Base-by-base conservation (phyloP, 1,140 invertebrate species). In the Trachymyrmex cornetzi region DNA sequence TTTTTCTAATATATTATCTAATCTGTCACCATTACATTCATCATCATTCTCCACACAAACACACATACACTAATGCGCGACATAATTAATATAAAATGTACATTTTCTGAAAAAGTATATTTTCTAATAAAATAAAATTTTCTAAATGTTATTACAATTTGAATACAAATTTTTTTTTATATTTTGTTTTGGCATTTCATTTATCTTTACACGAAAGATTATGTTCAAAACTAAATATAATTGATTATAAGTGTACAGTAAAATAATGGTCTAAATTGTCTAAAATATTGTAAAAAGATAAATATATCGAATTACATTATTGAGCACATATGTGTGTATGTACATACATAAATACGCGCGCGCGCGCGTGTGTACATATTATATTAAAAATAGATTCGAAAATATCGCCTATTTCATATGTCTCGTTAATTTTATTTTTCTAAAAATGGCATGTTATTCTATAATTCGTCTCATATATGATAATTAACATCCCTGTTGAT, bases 341-440 rank as follows among this genome's bases (percentile, higher is more conserved):
- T 57, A n/a, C 4, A 57, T 75, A 44, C 2, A 44, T 44, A 44
- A 44, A 44, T 44, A 44, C 9, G 38, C n/a, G n/a, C n/a, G n/a
- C n/a, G n/a, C n/a, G n/a, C n/a, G n/a, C n/a, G n/a, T n/a, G n/a
- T 38, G 38, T 57, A 30, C 27, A 57, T 75, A 9, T 55, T 30
- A 77, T n/a, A 6, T 64, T 64, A 30, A 79, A 77, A 57, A 69
- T n/a, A 19, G 0, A 57, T 81, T 69, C 55, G 19, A 81, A 69
- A 81, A 69, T 5, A 81, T 53, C 0, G 7, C 12, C 14, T 3
- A 57, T 81, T 61, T 71, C 4, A 81, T 44, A 44, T 69, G 14
- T 80, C 11, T 24, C 11, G 14, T 59, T 71, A 71, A 71, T 44
- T 69, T 71, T 55, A 67, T 80, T 67, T 66, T 38, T n/a, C 14